Evolutionary conservation across 2,113 vertebrate species (phyloP).

Genomic region (Jaculus jaculus): DNA sequence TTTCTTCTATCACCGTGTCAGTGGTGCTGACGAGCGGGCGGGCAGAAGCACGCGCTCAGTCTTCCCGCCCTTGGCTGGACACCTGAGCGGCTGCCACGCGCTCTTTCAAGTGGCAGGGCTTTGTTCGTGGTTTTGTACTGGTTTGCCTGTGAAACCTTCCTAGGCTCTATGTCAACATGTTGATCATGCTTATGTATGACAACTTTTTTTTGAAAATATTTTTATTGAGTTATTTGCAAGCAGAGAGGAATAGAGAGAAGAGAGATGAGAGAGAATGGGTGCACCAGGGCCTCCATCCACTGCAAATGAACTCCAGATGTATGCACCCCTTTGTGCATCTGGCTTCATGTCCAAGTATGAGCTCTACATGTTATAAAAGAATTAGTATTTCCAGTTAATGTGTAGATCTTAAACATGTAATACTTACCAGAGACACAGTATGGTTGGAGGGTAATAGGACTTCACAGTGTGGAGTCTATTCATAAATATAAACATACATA

Average conservation of each 20-base stretch:
- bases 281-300: too few species aligned
- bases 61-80: not conserved
- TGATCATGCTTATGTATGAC: not conserved
- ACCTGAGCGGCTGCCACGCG: not conserved
- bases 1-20: not conserved
- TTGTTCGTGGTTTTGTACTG: not conserved
- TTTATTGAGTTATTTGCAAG: too few species aligned
- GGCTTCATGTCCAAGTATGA: not conserved
- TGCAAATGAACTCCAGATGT: too few species aligned
- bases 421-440: not conserved
- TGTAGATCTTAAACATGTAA: not conserved
- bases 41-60: not conserved
- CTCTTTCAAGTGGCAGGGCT: not conserved
- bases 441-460: not conserved
- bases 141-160: not conserved
- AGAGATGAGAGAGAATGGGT: too few species aligned
- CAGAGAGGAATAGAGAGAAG: too few species aligned
- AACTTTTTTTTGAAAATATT: not conserved
- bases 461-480: slow-evolving; percentile 27
- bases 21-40: not conserved
- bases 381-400: not conserved
- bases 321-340: too few species aligned
- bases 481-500: not conserved
- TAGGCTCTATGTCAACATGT: not conserved
- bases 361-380: not conserved